Base-by-base conservation (phyloP, 2,113 vertebrate genomes). In the Indri indri region DNA sequence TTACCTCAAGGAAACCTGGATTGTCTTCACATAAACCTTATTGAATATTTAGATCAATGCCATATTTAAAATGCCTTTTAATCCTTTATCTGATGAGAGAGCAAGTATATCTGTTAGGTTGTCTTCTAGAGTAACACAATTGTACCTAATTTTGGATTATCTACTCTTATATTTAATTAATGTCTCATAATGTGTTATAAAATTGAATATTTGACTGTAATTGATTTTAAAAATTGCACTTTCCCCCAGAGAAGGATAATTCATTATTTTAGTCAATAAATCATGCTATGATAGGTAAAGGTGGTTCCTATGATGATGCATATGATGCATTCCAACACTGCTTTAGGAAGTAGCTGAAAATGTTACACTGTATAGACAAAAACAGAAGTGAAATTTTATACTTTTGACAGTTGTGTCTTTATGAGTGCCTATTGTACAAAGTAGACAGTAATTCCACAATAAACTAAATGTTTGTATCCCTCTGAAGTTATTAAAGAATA, bases 111-210 rank as follows among this genome's bases (percentile, higher is more conserved):
- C 45, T 47, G 7, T 84, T 97, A 47, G 14, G 1, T 76, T 95
- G 57, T 81, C 57, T 95, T 88, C 95, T n/a, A 73, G 32, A 30
- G 10, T 27, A 81, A 61, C 11, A 87, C 2, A 54, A 6, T 42
- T 37, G 76, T 23, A 79, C 5, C 23, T 91, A 79, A 65, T 82
- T 97, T 86, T 94, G 37, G 27, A 91, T 68, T 77, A 8, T 94
- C 47, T 84, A 22, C 86, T 85, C 12, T 95, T 54, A 81, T n/a
- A 84, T 54, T 88, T 93, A 88, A 97, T 89, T 73, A 88, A 82
- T 85, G 14, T 92, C 61, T 61, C 83, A 68, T 32, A 59, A 40
- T 68, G 10, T 50, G 18, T 68, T 89, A 82, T 70, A 84, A 76
- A 92, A 57, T 52, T 61, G 7, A 92, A 79, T 92, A 85, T 88